These are phyloP conservation scores for Monomorium pharaonis DNA, from an alignment of 1,140 invertebrate species.

Conservation along the genomic window DNA sequence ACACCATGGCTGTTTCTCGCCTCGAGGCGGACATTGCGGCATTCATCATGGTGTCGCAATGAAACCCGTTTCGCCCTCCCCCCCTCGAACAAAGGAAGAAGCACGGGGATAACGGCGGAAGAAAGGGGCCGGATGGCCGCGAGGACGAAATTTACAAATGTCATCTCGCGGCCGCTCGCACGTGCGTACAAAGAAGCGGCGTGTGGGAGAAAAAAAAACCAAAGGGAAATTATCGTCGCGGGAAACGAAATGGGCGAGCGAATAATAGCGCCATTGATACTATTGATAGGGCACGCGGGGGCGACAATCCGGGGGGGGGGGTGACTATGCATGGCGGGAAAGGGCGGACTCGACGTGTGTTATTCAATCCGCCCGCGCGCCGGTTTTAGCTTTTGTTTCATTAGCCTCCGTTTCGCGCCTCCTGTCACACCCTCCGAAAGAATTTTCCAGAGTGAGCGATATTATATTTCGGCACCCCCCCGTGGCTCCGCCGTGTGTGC, in stretches of 20 bases:
- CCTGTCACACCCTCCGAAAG: neutral
- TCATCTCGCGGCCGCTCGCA: neutral
- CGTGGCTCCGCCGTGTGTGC: neutral
- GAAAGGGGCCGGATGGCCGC: conserved; percentile 5
- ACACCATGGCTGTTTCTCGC: conserved; percentile 55
- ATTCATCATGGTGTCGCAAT: conserved; percentile 57
- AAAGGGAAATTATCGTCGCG: neutral
- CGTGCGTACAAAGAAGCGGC: neutral
- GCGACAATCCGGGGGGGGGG: neutral
- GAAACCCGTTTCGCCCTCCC: conserved; percentile 18
- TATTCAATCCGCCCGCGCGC: conserved; percentile 26
- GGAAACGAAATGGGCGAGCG: neutral
- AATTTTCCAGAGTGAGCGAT: neutral
- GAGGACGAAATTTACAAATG: conserved; percentile 35
- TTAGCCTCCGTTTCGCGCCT: conserved; percentile 8
- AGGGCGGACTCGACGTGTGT: neutral
- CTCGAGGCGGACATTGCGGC: conserved; percentile 44
- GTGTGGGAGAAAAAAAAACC: neutral
- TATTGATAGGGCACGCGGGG: neutral
- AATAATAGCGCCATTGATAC: conserved; percentile 36
- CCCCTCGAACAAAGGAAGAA: conserved; percentile 22
- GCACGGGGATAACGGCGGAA: neutral
- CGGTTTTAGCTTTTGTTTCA: conserved; percentile 36
- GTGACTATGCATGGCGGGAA: neutral
- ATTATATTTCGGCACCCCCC: neutral